Percentiles rank a stretch among this genome's conserved stretches.
Conservation (phyloP, 64 coral and sea anemone species). For the Platygyra sinensis region DNA sequence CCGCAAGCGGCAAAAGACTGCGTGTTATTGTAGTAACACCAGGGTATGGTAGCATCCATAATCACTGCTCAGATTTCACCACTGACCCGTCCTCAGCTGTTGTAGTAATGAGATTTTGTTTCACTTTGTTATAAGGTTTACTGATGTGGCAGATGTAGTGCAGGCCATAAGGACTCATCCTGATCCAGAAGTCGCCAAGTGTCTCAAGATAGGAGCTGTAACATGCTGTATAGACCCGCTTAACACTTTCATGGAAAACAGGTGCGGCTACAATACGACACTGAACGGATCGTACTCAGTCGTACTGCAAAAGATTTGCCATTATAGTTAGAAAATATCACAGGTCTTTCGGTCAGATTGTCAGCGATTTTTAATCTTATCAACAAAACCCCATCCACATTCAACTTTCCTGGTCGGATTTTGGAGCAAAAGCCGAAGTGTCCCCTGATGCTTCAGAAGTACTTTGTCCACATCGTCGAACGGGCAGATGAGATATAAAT, state of each 20-base stretch:
- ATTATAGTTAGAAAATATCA: no score
- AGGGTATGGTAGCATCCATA: conserved; percentile 39
- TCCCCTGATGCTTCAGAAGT: no score
- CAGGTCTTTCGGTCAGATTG: no score
- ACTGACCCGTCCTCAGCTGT: not conserved
- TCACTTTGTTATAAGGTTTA: conserved; percentile 41
- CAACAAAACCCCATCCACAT: no score
- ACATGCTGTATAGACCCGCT: conserved; percentile 91
- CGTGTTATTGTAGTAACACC: conserved; percentile 83
- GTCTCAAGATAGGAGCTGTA: conserved; percentile 75
- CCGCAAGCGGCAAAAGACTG: conserved; percentile 61
- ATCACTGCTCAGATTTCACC: not conserved
- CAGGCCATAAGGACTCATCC: conserved; percentile 67
- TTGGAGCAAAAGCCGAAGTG: no score
- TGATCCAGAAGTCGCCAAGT: conserved; percentile 51
- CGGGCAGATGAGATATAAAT: not conserved
- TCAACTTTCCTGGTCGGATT: no score
- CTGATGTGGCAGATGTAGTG: conserved; percentile 74
- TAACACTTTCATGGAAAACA: conserved; percentile 87
- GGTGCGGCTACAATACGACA: not conserved
- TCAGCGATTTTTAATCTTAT: no score
- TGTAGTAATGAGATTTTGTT: not conserved
- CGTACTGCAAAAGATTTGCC: no score
- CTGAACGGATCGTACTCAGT: no score
- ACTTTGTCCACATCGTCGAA: no score